phyloP scores from a whole-genome alignment of 2,113 vertebrate species.

The Nerophis ophidion region DNA sequence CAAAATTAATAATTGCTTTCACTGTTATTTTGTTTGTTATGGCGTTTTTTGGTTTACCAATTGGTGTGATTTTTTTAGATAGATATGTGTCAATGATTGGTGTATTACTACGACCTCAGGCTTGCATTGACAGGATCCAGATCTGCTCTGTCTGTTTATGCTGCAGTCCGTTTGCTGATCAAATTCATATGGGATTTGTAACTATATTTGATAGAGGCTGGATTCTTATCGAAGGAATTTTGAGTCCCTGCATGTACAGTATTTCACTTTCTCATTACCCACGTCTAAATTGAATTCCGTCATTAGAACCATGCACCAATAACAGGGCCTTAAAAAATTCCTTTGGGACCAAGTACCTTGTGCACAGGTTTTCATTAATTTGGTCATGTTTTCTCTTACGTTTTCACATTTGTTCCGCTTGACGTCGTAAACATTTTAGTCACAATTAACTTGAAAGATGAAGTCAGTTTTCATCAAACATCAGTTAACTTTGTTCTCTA shows the following conservation, averaged over 20 bases:
- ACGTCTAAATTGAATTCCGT: background rate
- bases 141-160: background rate
- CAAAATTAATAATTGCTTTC: too few species aligned
- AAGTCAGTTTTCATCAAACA: conserved; percentile 6
- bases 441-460: background rate
- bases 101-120: background rate
- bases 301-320: background rate
- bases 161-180: background rate
- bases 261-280: background rate
- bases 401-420: conserved; percentile 4
- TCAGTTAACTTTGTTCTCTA: background rate
- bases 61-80: background rate
- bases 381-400: conserved; percentile 1
- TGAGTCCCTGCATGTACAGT: background rate
- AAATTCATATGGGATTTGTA: background rate
- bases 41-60: background rate
- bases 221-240: background rate
- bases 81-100: background rate
- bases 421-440: conserved; percentile 11
- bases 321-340: background rate
- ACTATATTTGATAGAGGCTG: background rate
- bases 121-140: background rate
- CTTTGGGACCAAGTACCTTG: background rate
- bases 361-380: background rate
- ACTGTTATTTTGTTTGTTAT: too few species aligned